Conservation (phyloP, 1,140 invertebrate genomes). For the Augochlora pura region DNA sequence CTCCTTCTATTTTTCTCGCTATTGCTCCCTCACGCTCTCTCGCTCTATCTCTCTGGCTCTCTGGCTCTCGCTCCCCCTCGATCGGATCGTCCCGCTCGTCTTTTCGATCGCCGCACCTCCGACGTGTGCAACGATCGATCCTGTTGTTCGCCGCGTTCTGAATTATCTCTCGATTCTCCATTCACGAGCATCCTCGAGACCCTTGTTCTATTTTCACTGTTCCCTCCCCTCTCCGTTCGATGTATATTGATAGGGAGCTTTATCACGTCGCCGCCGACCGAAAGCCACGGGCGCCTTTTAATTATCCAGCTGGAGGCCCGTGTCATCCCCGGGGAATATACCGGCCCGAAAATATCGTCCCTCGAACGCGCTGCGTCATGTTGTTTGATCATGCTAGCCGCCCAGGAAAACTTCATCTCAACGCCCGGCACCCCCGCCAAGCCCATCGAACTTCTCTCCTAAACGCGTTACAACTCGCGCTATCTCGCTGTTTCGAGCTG, state of each 20-base stretch:
- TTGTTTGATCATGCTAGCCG: too few species aligned
- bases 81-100: not conserved
- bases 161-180: not conserved
- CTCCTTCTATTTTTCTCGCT: too few species aligned
- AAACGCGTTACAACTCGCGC: too few species aligned
- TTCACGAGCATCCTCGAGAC: slow-evolving; percentile 10
- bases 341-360: not conserved
- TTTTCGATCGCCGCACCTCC: slow-evolving; percentile 2
- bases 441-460: too few species aligned
- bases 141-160: not conserved
- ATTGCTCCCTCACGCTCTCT: too few species aligned
- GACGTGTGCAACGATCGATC: too few species aligned
- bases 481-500: too few species aligned
- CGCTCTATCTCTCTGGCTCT: too few species aligned
- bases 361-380: too few species aligned
- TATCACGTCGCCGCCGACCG: not conserved
- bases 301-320: not conserved
- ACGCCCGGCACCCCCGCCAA: too few species aligned
- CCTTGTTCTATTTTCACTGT: slow-evolving; percentile 23
- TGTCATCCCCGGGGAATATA: not conserved
- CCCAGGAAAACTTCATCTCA: too few species aligned
- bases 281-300: not conserved
- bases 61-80: too few species aligned
- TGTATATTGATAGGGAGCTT: not conserved
- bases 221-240: not conserved